These are phyloP conservation scores for Oligia strigilis DNA, from an alignment of 2,888 invertebrate species.

Conservation along the genomic window DNA sequence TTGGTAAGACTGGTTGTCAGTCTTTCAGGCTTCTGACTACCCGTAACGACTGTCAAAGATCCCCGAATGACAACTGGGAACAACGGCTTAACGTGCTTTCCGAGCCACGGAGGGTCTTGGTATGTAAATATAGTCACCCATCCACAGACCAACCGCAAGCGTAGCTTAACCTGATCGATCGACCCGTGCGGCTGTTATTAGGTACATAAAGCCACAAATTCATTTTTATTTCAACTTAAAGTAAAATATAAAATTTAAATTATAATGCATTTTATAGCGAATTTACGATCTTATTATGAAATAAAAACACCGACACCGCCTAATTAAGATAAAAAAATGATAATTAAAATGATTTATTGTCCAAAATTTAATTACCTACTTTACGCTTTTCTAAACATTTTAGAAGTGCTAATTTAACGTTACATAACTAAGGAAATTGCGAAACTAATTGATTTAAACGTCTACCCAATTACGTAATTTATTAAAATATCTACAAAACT, in stretches of 20 bases:
- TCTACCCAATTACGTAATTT: neutral
- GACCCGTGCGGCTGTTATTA: too few relatives aligned
- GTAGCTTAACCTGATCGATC: too few relatives aligned
- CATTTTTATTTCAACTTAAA: too few relatives aligned
- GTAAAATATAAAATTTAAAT: neutral
- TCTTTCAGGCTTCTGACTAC: too few relatives aligned
- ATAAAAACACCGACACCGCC: neutral
- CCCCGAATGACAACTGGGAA: too few relatives aligned
- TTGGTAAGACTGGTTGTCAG: too few relatives aligned
- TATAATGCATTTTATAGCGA: slow-evolving; percentile 17
- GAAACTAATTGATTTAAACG: neutral
- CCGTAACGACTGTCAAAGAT: too few relatives aligned
- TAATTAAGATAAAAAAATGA: slow-evolving; percentile 35
- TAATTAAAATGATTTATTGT: slow-evolving; percentile 34
- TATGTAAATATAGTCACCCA: too few relatives aligned
- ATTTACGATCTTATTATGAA: slow-evolving; percentile 28
- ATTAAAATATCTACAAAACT: neutral
- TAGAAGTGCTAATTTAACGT: slow-evolving; percentile 22
- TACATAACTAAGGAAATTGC: neutral
- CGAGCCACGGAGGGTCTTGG: too few relatives aligned
- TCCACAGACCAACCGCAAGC: too few relatives aligned
- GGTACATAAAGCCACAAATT: too few relatives aligned
- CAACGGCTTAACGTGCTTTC: too few relatives aligned
- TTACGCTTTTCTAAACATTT: slow-evolving; percentile 46
- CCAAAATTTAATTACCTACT: neutral